Evolutionary conservation across 2,888 invertebrate species (phyloP), one percentile per base, ranked within the genome.

Genomic region (Zygothrica quintamaculata): DNA sequence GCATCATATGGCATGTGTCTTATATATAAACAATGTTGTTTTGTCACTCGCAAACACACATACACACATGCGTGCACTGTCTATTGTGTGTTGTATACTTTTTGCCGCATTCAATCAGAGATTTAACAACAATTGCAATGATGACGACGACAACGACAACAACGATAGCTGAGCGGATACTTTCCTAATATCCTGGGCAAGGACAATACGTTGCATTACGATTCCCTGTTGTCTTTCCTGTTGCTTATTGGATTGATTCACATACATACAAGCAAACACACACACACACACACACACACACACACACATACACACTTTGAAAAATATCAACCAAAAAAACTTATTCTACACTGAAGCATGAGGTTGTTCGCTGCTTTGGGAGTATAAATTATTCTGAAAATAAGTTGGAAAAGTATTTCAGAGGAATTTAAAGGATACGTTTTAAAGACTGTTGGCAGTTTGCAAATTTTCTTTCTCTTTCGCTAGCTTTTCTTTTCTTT

Each of bases 211-310:
- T 56, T 57, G 44, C 36, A 47, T 48, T 48, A 29, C 68, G 18
- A 56, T 39, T 65, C 6, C 29, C 44, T 13, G 40, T 46, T 13
- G 46, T 53, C 53, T 33, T 65, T 55, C 29, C 62, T 34, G 34
- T 50, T 61, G 46, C 50, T 67, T 53, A 67, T 67, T 60, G 67
- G 61, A 67, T 67, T 67, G 66, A 50, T 61, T 60, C 58, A 18
- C 34, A 44, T 26, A 26, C 39, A 39, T 9, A 47, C 37, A 46
- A 33, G 31, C 44, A 36, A 39, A 7, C 7, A 40, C 50, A 13
- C 31, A 36, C 47, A 7, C 16, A 18, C 13, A 13, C 31, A 26
- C 4, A 8, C 15, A 36, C 15, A 42, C 8, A 4, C 26, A 36
- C n/a, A 12, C 0, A 11, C 13, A 12, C 37, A 26, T 4, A 8